Conservation (phyloP, 2,888 invertebrate species). For the Ectobius pallidus region DNA sequence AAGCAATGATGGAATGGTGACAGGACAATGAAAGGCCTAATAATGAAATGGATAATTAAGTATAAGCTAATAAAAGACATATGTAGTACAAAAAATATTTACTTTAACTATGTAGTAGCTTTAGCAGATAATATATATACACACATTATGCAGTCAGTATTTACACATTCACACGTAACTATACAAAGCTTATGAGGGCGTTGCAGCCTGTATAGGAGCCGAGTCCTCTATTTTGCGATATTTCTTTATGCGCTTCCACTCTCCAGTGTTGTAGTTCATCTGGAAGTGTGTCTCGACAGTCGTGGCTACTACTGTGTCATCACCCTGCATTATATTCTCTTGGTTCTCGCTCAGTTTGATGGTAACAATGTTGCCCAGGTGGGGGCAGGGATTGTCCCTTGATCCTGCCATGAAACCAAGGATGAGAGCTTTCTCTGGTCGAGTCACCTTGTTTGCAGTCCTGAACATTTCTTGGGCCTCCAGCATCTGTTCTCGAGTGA, state of each 20-base stretch:
- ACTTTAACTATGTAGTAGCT: too few relatives aligned
- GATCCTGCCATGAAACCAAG: conserved; percentile 99
- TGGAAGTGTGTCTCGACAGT: conserved; percentile 95
- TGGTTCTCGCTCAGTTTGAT: conserved; percentile 93
- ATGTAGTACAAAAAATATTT: too few relatives aligned
- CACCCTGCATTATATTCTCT: conserved; percentile 85
- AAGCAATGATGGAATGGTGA: too few relatives aligned
- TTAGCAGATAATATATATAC: too few relatives aligned
- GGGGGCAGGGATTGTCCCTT: conserved; percentile 96
- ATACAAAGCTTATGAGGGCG: too few relatives aligned
- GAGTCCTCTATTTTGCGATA: conserved; percentile 59
- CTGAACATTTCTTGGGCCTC: conserved; percentile 98
- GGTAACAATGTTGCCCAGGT: conserved; percentile 93
- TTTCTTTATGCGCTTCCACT: conserved; percentile 95
- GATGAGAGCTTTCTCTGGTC: conserved; percentile 96
- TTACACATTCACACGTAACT: too few relatives aligned
- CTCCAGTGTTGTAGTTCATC: conserved; percentile 97
- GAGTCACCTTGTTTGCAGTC: conserved; percentile 92
- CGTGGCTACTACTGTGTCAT: conserved; percentile 79
- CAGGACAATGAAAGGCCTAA: too few relatives aligned
- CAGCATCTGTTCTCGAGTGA: conserved; percentile 90
- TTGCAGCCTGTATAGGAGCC: too few relatives aligned
- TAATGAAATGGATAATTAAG: too few relatives aligned
- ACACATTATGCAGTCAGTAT: too few relatives aligned
- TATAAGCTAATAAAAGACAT: too few relatives aligned